These are phyloP conservation scores for Gymnorhina tibicen DNA, from an alignment of 2,113 vertebrate genomes.

Conservation along the genomic window DNA sequence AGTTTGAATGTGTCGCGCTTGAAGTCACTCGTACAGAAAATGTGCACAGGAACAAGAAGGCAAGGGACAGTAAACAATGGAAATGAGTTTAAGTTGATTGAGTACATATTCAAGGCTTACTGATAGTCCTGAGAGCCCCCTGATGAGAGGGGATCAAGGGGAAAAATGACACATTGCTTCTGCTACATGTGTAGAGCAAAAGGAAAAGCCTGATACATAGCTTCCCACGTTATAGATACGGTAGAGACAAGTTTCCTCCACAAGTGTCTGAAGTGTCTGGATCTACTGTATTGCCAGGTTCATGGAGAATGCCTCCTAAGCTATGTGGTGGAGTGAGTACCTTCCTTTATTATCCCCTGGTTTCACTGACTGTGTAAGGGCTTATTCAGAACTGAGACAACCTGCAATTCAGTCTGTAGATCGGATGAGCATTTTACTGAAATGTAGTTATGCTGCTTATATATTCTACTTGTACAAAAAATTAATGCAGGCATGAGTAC, in stretches of 20 bases:
- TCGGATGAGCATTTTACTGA: not conserved
- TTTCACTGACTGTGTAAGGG: not conserved
- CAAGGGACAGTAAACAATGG: not conserved
- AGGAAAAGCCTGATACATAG: not conserved
- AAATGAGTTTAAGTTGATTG: not conserved
- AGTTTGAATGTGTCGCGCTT: not conserved
- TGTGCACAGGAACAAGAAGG: not conserved
- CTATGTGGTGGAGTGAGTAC: rapidly evolving
- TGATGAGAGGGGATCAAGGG: not conserved
- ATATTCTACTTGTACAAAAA: constrained; percentile 8
- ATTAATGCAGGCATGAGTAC: not conserved
- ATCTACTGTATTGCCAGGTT: not conserved
- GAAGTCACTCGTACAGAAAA: not conserved
- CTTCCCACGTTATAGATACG: not conserved
- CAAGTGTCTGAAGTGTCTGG: not conserved
- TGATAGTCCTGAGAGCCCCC: not conserved
- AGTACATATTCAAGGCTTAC: not conserved
- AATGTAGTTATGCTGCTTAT: not conserved
- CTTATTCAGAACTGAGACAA: not conserved
- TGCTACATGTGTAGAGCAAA: not conserved
- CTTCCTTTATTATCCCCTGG: not conserved
- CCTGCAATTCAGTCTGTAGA: not conserved
- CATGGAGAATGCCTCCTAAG: not conserved
- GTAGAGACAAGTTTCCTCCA: not conserved
- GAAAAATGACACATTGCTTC: not conserved